phyloP scores from a whole-genome alignment of 2,113 vertebrate species.

The Forbesichthys agassizii region DNA sequence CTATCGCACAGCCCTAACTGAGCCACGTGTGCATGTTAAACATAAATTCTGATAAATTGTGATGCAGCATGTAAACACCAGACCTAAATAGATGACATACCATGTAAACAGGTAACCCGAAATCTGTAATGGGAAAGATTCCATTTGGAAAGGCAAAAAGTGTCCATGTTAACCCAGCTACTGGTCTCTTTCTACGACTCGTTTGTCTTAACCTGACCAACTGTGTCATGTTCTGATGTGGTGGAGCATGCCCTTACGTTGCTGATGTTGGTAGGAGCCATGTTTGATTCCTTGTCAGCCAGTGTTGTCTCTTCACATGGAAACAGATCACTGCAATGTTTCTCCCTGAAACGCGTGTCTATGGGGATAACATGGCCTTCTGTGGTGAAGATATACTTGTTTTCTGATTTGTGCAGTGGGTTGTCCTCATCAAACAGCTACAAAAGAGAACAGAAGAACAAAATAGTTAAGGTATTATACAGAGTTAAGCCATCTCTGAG shows the following conservation, averaged over 20 bases:
- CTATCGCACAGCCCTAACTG: no score
- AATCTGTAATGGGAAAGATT: no score
- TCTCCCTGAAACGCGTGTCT: slow-evolving; percentile 86
- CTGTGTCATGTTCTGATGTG: not conserved
- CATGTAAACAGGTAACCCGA: no score
- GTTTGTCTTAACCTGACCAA: not conserved
- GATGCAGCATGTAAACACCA: no score
- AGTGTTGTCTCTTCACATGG: slow-evolving; percentile 62
- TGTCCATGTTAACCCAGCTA: no score
- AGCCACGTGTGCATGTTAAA: no score
- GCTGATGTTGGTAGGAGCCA: slow-evolving; percentile 80
- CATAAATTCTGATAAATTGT: no score
- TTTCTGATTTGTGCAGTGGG: slow-evolving; percentile 90
- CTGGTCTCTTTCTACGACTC: not conserved
- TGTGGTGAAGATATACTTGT: slow-evolving; percentile 95
- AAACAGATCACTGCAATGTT: slow-evolving; percentile 83
- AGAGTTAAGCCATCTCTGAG: not conserved
- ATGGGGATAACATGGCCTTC: slow-evolving; percentile 95
- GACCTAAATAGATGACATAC: no score
- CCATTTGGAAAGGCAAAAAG: no score
- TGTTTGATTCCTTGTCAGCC: slow-evolving; percentile 39
- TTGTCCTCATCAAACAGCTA: slow-evolving; percentile 98
- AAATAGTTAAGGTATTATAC: no score
- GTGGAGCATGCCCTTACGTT: slow-evolving; percentile 78
- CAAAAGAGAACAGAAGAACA: not conserved